phyloP scores from a whole-genome alignment of 2,797 vertebrate species.

The Delichon dasypus region DNA sequence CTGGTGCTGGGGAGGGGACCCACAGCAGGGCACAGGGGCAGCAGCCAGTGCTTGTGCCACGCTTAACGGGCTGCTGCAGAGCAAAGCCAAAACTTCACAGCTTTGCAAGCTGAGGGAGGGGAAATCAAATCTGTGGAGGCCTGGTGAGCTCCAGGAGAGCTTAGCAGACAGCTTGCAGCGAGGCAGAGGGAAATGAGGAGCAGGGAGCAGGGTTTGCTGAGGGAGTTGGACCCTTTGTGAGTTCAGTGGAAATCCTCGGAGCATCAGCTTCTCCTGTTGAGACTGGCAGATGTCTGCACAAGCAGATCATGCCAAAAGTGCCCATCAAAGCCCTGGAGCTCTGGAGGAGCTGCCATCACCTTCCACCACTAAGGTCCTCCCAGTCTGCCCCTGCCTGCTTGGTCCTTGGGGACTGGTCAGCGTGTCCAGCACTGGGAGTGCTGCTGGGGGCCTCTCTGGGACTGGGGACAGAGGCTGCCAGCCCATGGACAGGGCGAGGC shows the following conservation, averaged over 20 bases:
- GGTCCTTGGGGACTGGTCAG: fast-evolving
- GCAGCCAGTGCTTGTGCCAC: fast-evolving
- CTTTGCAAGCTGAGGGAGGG: too few species aligned
- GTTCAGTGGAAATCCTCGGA: neutral
- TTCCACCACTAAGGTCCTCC: fast-evolving
- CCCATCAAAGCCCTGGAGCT: neutral
- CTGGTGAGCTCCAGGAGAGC: neutral
- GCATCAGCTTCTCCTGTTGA: neutral
- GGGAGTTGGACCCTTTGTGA: neutral
- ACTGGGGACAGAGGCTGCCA: neutral
- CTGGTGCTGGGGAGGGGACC: neutral
- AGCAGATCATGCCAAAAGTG: fast-evolving
- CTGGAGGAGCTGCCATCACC: neutral
- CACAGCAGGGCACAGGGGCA: neutral
- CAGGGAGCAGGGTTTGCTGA: neutral
- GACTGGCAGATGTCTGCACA: neutral
- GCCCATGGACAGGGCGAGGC: neutral
- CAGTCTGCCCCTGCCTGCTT: neutral
- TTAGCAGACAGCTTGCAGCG: neutral
- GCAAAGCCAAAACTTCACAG: fast-evolving
- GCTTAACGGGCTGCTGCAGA: fast-evolving
- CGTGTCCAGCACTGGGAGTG: neutral
- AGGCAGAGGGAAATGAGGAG: neutral
- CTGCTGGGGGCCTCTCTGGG: neutral
- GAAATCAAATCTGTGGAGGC: neutral